These are phyloP conservation scores for Tetranychus piercei DNA, from an alignment of 2,888 invertebrate species.

Conservation along the genomic window DNA sequence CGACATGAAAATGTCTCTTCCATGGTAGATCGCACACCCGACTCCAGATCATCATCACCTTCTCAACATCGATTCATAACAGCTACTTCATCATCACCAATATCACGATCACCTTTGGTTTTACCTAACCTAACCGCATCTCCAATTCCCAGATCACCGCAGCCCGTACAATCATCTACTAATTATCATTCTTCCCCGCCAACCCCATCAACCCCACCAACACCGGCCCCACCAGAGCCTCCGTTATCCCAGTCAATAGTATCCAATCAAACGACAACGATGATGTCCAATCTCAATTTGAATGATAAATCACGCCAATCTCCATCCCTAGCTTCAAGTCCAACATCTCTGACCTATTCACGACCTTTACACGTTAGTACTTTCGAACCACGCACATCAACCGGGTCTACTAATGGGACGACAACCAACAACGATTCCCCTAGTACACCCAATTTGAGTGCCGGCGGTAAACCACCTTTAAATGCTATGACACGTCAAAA, in stretches of 20 bases:
- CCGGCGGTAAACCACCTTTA: constrained; percentile 1
- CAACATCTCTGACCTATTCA: constrained; percentile 30
- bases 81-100: not conserved
- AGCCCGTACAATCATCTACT: not conserved
- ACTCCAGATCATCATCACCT: not conserved
- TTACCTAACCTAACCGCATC: not conserved
- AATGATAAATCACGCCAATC: not conserved
- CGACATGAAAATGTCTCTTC: not conserved
- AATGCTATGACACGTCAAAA: not conserved
- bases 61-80: not conserved
- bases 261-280: not conserved
- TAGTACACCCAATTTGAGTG: not conserved
- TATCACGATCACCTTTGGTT: not conserved
- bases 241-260: not conserved
- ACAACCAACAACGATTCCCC: not conserved
- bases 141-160: not conserved
- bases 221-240: not conserved
- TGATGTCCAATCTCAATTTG: not conserved
- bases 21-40: not conserved
- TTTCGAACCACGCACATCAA: not conserved
- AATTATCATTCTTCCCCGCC: not conserved
- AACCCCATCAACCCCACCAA: not conserved
- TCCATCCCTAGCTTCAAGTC: not conserved
- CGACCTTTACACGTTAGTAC: constrained; percentile 52
- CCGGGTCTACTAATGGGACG: constrained; percentile 18